A percentile compares a stretch with the other conserved stretches of the same genome.
Conservation (phyloP, 2,797 vertebrate species). For the Columba guinea region DNA sequence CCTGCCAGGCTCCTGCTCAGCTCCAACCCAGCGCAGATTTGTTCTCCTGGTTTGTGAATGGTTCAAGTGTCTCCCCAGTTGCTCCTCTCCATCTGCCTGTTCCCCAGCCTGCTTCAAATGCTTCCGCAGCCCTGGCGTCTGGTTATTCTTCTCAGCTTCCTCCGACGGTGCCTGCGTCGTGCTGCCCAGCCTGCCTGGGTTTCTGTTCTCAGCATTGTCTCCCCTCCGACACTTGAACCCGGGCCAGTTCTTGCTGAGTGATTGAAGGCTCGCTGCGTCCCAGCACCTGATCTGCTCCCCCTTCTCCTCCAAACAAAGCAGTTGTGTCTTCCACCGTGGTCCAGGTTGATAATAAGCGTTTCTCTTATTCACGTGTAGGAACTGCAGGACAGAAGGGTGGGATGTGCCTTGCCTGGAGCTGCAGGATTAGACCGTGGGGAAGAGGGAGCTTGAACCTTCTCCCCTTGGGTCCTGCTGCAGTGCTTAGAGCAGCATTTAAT, state of each 20-base stretch:
- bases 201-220: background rate
- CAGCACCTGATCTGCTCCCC: background rate
- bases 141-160: background rate
- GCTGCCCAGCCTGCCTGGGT: background rate
- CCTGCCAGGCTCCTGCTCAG: background rate
- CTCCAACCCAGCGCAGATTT: background rate
- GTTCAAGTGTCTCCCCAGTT: fast-evolving
- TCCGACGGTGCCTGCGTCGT: fast-evolving
- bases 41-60: background rate
- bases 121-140: background rate
- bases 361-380: fast-evolving
- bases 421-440: background rate
- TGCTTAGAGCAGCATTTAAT: background rate
- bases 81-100: background rate
- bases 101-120: background rate
- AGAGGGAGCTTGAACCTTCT: background rate
- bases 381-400: background rate
- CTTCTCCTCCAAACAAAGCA: background rate
- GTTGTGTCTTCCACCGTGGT: fast-evolving
- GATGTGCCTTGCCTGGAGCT: background rate
- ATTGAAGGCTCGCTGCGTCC: background rate
- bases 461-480: background rate
- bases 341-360: fast-evolving
- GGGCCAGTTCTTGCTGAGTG: background rate
- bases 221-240: background rate